These are phyloP conservation scores for Blennius ocellaris DNA, from an alignment of 2,113 vertebrate genomes.

Conservation along the genomic window DNA sequence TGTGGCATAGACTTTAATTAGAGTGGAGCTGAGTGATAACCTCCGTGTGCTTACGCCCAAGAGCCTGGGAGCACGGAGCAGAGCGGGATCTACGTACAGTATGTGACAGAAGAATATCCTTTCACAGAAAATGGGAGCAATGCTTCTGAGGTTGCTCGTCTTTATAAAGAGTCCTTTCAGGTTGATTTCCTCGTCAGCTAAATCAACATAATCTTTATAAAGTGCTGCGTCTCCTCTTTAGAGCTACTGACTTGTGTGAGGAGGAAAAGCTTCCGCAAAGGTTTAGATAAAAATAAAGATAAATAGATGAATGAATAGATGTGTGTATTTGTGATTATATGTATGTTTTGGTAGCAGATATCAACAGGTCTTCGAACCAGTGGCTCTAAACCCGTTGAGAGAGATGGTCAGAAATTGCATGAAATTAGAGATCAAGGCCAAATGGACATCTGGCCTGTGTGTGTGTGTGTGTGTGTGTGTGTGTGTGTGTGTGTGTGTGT, in stretches of 20 bases:
- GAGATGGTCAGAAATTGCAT: constrained; percentile 53
- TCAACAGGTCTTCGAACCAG: constrained; percentile 34
- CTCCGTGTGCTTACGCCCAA: neutral
- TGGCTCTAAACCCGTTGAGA: constrained; percentile 25
- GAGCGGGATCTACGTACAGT: neutral
- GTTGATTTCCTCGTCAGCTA: constrained; percentile 17
- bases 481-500: constrained; percentile 9
- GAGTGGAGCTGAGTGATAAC: constrained; percentile 29
- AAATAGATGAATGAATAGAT: constrained; percentile 33
- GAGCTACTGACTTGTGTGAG: neutral
- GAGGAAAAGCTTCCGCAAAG: neutral
- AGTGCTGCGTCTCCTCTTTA: neutral
- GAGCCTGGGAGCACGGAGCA: neutral
- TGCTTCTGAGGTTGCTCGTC: neutral
- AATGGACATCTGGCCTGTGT: constrained; percentile 39
- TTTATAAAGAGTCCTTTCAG: constrained; percentile 7
- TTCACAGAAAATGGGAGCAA: neutral
- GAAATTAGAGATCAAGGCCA: constrained; percentile 56
- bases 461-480: constrained; percentile 10
- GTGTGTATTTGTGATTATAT: constrained; percentile 10
- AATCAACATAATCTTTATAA: neutral
- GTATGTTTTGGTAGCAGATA: constrained; percentile 29
- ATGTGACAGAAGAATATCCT: neutral
- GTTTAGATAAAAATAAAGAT: constrained; percentile 33
- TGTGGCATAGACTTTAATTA: constrained; percentile 8